Percentiles rank a stretch among this genome's conserved stretches.
phyloP scores from a whole-genome alignment of 2,888 invertebrate species.

The Trichopria drosophilae region DNA sequence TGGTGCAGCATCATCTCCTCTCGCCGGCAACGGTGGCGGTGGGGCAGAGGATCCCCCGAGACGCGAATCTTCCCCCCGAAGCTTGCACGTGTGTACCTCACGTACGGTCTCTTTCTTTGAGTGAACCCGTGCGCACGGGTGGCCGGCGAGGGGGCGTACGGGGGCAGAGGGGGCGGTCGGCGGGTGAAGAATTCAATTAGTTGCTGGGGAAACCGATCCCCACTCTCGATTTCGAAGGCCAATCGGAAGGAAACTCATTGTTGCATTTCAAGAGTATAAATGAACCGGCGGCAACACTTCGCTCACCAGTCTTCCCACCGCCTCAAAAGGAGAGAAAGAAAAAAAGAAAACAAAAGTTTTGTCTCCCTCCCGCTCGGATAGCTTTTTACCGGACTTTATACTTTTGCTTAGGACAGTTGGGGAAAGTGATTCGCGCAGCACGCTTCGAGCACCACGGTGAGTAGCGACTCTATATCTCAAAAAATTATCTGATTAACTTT shows the following conservation, averaged over 20 bases:
- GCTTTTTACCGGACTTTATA: too few relatives aligned
- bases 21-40: too few relatives aligned
- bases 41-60: too few relatives aligned
- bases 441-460: too few relatives aligned
- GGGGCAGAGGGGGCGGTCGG: too few relatives aligned
- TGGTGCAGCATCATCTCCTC: slow-evolving; percentile 5
- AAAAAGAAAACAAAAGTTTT: too few relatives aligned
- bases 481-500: too few relatives aligned
- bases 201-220: slow-evolving; percentile 34
- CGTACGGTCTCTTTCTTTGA: slow-evolving; percentile 10
- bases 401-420: too few relatives aligned
- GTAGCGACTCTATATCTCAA: too few relatives aligned
- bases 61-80: too few relatives aligned
- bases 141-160: background rate
- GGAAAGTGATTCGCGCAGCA: too few relatives aligned
- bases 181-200: slow-evolving; percentile 29
- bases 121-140: slow-evolving; percentile 6
- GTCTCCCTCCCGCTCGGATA: too few relatives aligned
- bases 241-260: slow-evolving; percentile 50
- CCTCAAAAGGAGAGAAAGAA: slow-evolving; percentile 23
- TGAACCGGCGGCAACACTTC: slow-evolving; percentile 41
- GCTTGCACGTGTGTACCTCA: background rate
- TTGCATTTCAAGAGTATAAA: slow-evolving; percentile 57
- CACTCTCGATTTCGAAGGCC: slow-evolving; percentile 42
- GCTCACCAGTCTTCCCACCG: slow-evolving; percentile 34